These are phyloP conservation scores for Sebastes taczanowskii DNA, from an alignment of 2,797 vertebrate species.

Conservation along the genomic window DNA sequence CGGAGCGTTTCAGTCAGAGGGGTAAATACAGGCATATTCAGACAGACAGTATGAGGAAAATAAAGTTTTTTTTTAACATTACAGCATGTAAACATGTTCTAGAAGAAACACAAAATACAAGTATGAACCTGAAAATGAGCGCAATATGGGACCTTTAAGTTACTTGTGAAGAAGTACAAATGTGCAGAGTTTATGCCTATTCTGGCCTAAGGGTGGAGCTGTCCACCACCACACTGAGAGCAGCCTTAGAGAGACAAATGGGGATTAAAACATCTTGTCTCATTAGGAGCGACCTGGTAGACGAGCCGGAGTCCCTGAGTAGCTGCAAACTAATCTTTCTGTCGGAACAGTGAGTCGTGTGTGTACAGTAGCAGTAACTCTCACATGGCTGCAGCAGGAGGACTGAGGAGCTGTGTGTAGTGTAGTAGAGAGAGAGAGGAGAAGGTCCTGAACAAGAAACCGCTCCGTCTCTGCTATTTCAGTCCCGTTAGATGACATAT, in stretches of 20 bases:
- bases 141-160: neutral
- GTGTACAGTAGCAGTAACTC: conserved; percentile 28
- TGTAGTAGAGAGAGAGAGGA: conserved; percentile 1
- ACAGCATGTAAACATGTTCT: too few species aligned
- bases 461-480: conserved; percentile 32
- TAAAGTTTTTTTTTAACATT: too few species aligned
- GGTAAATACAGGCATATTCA: too few species aligned
- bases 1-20: too few species aligned
- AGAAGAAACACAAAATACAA: too few species aligned
- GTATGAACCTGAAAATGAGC: too few species aligned
- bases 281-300: conserved; percentile 62
- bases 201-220: conserved; percentile 78
- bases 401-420: conserved; percentile 21
- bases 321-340: conserved; percentile 43
- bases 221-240: conserved; percentile 51
- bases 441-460: conserved; percentile 22
- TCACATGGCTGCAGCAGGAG: conserved; percentile 59
- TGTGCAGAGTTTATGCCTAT: neutral
- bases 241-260: conserved; percentile 62
- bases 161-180: neutral
- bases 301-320: conserved; percentile 43
- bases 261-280: conserved; percentile 84
- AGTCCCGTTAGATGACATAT: conserved; percentile 63
- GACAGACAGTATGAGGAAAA: too few species aligned
- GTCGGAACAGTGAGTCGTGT: conserved; percentile 2